Base-by-base conservation (phyloP, 1,140 invertebrate genomes). In the Drosophila baimaii region DNA sequence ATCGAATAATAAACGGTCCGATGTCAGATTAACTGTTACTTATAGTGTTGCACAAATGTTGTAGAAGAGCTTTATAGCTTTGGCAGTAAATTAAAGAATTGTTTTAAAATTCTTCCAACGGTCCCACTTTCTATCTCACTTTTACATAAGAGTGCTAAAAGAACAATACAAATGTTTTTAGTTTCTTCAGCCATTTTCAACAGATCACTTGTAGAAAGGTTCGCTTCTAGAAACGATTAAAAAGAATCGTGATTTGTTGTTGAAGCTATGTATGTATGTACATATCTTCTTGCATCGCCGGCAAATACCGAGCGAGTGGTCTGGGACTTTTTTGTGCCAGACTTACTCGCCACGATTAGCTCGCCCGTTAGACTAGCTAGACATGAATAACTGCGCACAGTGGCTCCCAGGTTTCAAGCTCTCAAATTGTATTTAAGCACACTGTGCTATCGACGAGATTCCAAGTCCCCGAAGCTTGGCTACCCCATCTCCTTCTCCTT, bases 401-500 rank as follows among this genome's bases (percentile, higher is more conserved):
- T 23, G 1, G 8, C 23, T 27, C 8, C 12, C 29, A 15, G 12
- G 12, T 33, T 33, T 21, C 21, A 54, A 35, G 31, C 51, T n/a
- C 8, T n/a, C 5, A 29, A n/a, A 19, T 21, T 21, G 12, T 44
- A 9, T 33, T 56, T 5, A 33, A 4, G 21, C 27, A 69, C 82
- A 85, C 74, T 66, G 81, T 85, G 43, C 33, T 37, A 27, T 39
- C 59, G 57, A 64, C 68, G 41, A 51, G 49, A 74, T 35, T 74
- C 56, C 56, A 73, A 69, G 29, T 52, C 46, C 66, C 74, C 77
- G 66, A 83, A 82, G 80, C 79, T 76, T 58, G 57, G 9, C 31
- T 55, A 19, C 49, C 52, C 39, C 33, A 43, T 23, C 46, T n/a
- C 39, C 31, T n/a, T 13, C 61, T 54, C 31, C 21, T 52, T 31